These are phyloP conservation scores for Drosophila oshimai DNA, from an alignment of 1,140 invertebrate species.

Conservation along the genomic window DNA sequence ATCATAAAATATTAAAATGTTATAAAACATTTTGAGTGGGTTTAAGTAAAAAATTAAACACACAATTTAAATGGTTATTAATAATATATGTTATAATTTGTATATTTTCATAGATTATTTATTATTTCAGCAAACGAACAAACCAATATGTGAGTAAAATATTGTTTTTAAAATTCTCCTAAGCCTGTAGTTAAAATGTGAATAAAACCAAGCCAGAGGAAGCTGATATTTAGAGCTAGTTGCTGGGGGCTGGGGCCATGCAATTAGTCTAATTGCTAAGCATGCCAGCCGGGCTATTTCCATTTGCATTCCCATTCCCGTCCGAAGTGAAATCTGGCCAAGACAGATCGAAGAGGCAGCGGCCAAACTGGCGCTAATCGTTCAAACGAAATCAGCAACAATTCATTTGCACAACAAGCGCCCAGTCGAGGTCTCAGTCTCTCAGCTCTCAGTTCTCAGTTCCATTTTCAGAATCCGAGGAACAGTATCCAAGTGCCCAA, in stretches of 20 bases:
- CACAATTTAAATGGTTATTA: too few species aligned
- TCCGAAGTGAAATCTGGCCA: constrained; percentile 4
- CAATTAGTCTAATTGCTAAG: constrained; percentile 79
- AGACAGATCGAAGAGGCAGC: constrained; percentile 15
- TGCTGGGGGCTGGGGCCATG: constrained; percentile 40
- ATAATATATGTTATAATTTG: too few species aligned
- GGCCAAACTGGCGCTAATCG: constrained; percentile 63
- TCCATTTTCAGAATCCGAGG: constrained; percentile 18
- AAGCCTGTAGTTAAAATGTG: too few species aligned
- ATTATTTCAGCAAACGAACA: too few species aligned
- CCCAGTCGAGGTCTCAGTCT: too few species aligned
- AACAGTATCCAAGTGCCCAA: not conserved
- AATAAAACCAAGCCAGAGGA: not conserved
- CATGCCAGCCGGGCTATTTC: constrained; percentile 62
- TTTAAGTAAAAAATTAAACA: not conserved
- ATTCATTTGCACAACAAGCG: constrained; percentile 82
- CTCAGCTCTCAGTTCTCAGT: too few species aligned
- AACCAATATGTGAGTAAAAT: too few species aligned
- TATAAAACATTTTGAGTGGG: too few species aligned
- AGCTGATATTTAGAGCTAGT: not conserved
- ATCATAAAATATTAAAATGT: too few species aligned
- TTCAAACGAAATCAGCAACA: constrained; percentile 82
- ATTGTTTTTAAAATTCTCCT: too few species aligned
- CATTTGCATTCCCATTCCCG: constrained; percentile 51
- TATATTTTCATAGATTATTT: too few species aligned